Conservation (phyloP, 2,888 invertebrate genomes). For the Anthophora plumipes region DNA sequence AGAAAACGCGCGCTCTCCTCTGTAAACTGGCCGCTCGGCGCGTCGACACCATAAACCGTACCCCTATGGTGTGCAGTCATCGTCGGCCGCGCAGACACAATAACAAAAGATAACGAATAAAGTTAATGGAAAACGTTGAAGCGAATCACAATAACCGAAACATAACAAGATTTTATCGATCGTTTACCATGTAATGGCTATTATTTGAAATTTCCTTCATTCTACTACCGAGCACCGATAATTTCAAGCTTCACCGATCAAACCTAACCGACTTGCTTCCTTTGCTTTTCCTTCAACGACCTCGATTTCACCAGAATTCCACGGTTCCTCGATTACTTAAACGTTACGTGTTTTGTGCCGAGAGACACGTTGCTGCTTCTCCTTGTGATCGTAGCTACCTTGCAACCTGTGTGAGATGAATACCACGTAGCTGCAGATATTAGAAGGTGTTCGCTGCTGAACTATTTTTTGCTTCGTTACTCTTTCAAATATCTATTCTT, state of each 20-base stretch:
- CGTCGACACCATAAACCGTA: conserved; percentile 38
- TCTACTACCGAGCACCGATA: conserved; percentile 30
- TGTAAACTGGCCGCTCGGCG: not conserved
- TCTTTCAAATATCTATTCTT: not conserved
- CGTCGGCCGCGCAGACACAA: conserved; percentile 29
- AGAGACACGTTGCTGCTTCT: not conserved
- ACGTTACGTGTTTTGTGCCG: conserved; percentile 34
- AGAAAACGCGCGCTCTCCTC: not conserved
- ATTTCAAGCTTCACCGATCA: conserved; percentile 52
- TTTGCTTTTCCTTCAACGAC: conserved; percentile 15
- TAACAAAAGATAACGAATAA: conserved; percentile 56
- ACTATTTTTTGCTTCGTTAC: not conserved
- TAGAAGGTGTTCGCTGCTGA: not conserved
- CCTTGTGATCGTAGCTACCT: conserved; percentile 6
- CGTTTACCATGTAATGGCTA: conserved; percentile 32
- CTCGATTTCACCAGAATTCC: conserved; percentile 25
- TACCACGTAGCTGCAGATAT: not conserved
- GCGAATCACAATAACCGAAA: conserved; percentile 37
- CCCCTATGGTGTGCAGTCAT: no score
- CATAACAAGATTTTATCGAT: conserved; percentile 47
- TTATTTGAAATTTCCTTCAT: conserved; percentile 50
- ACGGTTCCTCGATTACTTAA: conserved; percentile 34
- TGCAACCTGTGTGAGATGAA: not conserved
- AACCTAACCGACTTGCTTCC: conserved; percentile 7
- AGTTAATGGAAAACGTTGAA: conserved; percentile 44